A percentile compares a stretch with the other conserved stretches of the same genome.
Conservation (phyloP, 2,113 vertebrate genomes). For the Leucosticte australis region DNA sequence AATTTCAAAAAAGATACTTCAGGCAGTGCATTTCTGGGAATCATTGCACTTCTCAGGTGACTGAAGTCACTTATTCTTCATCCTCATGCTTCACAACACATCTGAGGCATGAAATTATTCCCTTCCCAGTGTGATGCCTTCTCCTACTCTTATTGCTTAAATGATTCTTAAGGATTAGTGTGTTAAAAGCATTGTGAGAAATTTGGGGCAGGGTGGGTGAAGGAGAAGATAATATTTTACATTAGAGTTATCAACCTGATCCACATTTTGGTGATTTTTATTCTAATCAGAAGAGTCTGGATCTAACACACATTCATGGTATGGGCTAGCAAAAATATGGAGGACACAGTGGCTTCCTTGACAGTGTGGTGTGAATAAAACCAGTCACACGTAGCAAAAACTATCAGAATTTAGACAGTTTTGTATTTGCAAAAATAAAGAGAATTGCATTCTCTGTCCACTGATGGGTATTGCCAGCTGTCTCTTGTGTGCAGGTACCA, state of each 20-base stretch:
- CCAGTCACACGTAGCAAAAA: neutral
- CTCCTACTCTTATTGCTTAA: conserved; percentile 27
- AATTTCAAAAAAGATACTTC: conserved; percentile 25
- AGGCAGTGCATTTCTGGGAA: conserved; percentile 11
- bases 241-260: conserved; percentile 16
- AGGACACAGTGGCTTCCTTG: neutral
- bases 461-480: neutral
- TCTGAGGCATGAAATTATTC: conserved; percentile 54
- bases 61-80: conserved; percentile 37
- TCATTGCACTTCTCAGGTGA: conserved; percentile 24
- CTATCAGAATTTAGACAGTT: neutral
- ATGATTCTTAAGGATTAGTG: conserved; percentile 52
- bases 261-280: conserved; percentile 25
- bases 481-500: conserved; percentile 21
- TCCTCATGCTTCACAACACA: conserved; percentile 29
- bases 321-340: neutral
- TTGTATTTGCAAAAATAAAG: neutral
- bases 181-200: conserved; percentile 23
- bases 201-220: neutral
- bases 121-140: neutral
- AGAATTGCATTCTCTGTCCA: neutral
- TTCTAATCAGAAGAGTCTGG: neutral
- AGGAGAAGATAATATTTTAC: neutral
- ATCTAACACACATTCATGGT: neutral
- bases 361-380: neutral